Conservation (phyloP, 2,113 vertebrate species). For the Phaetusa simplex region DNA sequence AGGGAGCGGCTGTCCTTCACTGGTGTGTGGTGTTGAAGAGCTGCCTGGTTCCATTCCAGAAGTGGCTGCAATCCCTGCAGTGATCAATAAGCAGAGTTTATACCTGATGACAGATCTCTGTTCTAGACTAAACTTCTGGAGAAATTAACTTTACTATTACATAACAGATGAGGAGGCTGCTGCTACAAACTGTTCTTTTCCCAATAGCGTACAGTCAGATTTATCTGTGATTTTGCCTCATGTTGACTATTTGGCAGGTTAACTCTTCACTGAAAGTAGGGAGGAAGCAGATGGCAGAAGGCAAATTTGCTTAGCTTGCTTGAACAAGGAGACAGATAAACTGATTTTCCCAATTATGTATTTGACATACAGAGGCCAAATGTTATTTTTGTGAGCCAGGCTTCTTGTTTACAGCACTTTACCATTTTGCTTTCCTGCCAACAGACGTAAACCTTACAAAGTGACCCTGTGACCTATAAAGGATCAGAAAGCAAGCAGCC, state of each 20-base stretch:
- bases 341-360: background rate
- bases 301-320: background rate
- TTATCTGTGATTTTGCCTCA: background rate
- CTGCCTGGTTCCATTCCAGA: background rate
- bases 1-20: background rate
- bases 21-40: background rate
- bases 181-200: background rate
- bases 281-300: background rate
- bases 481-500: background rate
- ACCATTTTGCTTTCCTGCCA: background rate
- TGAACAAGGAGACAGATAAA: background rate
- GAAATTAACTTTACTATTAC: background rate
- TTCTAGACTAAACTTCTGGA: background rate
- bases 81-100: background rate
- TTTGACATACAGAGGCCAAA: background rate
- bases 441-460: background rate
- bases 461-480: background rate
- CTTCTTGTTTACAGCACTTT: background rate
- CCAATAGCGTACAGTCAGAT: background rate
- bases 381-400: background rate
- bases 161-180: background rate
- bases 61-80: background rate
- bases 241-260: background rate
- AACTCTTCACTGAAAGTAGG: background rate
- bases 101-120: background rate